These are phyloP conservation scores for Cheirogaleus major DNA, from an alignment of 2,797 vertebrate genomes.

Conservation along the genomic window DNA sequence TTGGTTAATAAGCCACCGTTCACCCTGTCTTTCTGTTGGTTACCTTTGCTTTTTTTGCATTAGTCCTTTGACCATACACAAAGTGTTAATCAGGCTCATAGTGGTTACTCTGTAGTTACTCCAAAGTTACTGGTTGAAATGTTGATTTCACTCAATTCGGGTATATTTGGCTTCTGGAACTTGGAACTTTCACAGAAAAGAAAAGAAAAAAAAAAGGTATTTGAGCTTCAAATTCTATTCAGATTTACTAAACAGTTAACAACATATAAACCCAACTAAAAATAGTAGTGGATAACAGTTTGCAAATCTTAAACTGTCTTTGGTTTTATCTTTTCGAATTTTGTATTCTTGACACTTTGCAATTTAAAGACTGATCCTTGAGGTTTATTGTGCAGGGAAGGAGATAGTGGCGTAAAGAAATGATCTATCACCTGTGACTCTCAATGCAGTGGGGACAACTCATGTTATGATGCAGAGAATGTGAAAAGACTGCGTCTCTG, in stretches of 20 bases:
- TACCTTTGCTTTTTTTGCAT: neutral
- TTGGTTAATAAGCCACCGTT: neutral
- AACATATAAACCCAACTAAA: neutral
- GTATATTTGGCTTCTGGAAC: neutral
- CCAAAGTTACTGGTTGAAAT: neutral
- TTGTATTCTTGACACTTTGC: neutral
- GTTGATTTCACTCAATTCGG: neutral
- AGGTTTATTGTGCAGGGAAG: neutral
- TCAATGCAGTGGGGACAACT: neutral
- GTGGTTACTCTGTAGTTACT: neutral
- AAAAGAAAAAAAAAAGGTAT: neutral
- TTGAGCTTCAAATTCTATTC: neutral
- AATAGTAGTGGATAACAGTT: neutral
- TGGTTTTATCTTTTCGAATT: neutral
- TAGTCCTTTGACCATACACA: neutral
- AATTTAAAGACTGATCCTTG: neutral
- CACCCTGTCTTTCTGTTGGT: neutral
- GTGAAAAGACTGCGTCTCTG: neutral
- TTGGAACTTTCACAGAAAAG: neutral
- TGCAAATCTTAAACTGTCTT: neutral
- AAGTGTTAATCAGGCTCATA: neutral
- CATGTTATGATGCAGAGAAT: neutral
- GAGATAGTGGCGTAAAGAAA: neutral
- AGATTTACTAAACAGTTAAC: neutral
- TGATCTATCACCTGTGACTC: neutral